phyloP scores from a whole-genome alignment of 1,140 invertebrate species.

The Babylonia areolata region DNA sequence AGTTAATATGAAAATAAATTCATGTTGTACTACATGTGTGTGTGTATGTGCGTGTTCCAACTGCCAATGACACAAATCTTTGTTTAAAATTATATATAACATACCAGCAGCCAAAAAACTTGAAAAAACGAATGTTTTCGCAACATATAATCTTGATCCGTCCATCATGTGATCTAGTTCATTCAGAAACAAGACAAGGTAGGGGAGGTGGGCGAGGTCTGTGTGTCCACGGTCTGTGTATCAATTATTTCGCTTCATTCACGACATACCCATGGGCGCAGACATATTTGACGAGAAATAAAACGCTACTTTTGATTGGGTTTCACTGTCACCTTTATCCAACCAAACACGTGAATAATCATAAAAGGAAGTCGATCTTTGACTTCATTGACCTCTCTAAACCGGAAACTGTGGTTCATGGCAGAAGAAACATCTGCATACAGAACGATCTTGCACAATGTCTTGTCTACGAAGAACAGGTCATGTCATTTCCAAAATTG shows the following conservation, averaged over 20 bases:
- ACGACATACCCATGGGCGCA: slow-evolving; percentile 12
- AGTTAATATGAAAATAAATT: too few relatives aligned
- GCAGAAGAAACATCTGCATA: too few relatives aligned
- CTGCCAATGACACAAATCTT: too few relatives aligned
- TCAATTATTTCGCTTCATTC: background rate
- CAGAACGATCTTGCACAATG: background rate
- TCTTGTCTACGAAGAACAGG: slow-evolving; percentile 3
- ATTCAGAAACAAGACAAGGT: background rate
- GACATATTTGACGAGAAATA: slow-evolving; percentile 20
- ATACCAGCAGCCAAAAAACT: background rate
- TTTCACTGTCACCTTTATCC: background rate
- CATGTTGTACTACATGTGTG: too few relatives aligned
- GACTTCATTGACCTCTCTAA: too few relatives aligned
- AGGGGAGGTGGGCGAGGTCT: too few relatives aligned
- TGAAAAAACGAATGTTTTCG: background rate
- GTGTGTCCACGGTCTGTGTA: background rate
- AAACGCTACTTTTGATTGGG: background rate
- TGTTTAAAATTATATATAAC: too few relatives aligned
- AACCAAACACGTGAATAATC: background rate
- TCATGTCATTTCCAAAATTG: background rate
- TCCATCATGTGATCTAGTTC: background rate
- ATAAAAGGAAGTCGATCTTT: too few relatives aligned
- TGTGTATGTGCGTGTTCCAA: too few relatives aligned
- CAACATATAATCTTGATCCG: background rate
- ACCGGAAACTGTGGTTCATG: background rate